These are phyloP conservation scores for Meteorus cinctellus DNA, from an alignment of 2,888 invertebrate species.

Conservation along the genomic window DNA sequence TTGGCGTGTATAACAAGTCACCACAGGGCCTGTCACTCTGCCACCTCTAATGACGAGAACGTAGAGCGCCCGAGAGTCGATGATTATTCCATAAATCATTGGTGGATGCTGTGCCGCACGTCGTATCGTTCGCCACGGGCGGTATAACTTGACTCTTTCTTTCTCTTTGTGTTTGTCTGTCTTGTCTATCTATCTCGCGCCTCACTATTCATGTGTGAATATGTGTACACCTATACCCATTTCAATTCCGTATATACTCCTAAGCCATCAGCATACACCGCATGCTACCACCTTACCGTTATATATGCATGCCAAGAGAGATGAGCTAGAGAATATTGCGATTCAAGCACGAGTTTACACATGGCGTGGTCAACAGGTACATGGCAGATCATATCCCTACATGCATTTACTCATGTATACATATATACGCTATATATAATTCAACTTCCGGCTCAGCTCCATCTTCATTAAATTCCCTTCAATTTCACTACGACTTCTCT, in stretches of 20 bases:
- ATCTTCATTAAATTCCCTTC: background rate
- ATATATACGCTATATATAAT: background rate
- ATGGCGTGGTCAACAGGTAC: slow-evolving; percentile 24
- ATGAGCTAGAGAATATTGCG: slow-evolving; percentile 30
- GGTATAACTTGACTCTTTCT: slow-evolving; percentile 33
- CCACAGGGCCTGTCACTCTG: slow-evolving; percentile 41
- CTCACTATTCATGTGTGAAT: slow-evolving; percentile 1
- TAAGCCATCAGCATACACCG: slow-evolving; percentile 25
- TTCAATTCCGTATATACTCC: slow-evolving; percentile 18
- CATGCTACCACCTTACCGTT: slow-evolving; percentile 41
- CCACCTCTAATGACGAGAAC: slow-evolving; percentile 50
- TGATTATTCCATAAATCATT: slow-evolving; percentile 53
- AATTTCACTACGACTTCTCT: too few species aligned
- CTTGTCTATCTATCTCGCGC: slow-evolving; percentile 1
- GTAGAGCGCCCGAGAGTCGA: slow-evolving; percentile 39
- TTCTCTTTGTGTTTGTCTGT: slow-evolving; percentile 6
- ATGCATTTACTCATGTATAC: background rate
- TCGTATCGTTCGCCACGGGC: slow-evolving; percentile 35
- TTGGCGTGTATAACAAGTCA: slow-evolving; percentile 23
- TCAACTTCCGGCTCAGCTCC: background rate
- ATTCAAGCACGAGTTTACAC: slow-evolving; percentile 18
- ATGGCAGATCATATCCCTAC: background rate
- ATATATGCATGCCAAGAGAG: slow-evolving; percentile 27
- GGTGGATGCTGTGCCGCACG: slow-evolving; percentile 9
- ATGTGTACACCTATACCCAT: slow-evolving; percentile 10